A percentile compares a stretch with the other conserved stretches of the same genome.
Conservation (phyloP, 2,113 vertebrate genomes). For the Nesoenas mayeri region DNA sequence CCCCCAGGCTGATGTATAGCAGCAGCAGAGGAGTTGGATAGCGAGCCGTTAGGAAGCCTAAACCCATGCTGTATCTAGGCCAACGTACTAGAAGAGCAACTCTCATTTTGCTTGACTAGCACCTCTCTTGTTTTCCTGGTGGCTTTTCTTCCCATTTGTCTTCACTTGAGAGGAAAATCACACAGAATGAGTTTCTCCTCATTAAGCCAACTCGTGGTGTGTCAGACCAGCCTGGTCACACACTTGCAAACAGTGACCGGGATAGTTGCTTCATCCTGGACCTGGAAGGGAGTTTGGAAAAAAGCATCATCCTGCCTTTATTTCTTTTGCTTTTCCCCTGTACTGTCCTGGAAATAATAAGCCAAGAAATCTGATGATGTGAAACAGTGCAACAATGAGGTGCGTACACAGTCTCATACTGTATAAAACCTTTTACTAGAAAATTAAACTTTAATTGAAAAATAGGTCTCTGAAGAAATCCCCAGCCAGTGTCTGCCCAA, state of each 20-base stretch:
- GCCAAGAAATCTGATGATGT: neutral
- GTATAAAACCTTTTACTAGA: slow-evolving; percentile 36
- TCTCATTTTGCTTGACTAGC: neutral
- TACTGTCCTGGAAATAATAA: neutral
- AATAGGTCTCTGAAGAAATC: slow-evolving; percentile 31
- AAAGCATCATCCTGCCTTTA: neutral
- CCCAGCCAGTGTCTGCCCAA: neutral
- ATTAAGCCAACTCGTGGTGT: neutral
- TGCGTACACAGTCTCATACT: neutral
- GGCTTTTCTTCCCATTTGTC: neutral
- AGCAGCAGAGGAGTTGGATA: neutral
- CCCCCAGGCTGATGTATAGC: neutral
- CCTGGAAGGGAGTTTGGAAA: neutral
- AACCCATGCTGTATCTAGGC: fast-evolving
- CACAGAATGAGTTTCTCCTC: neutral
- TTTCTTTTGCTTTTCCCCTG: neutral
- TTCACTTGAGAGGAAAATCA: neutral
- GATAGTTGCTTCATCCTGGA: neutral
- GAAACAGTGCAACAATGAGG: neutral
- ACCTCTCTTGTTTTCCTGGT: neutral
- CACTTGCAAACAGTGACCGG: fast-evolving
- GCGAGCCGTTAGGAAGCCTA: neutral
- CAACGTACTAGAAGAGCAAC: neutral
- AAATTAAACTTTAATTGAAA: slow-evolving; percentile 59
- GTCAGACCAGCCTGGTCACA: neutral